Base-by-base conservation (phyloP, 2,797 vertebrate genomes). In the Numenius phaeopus region DNA sequence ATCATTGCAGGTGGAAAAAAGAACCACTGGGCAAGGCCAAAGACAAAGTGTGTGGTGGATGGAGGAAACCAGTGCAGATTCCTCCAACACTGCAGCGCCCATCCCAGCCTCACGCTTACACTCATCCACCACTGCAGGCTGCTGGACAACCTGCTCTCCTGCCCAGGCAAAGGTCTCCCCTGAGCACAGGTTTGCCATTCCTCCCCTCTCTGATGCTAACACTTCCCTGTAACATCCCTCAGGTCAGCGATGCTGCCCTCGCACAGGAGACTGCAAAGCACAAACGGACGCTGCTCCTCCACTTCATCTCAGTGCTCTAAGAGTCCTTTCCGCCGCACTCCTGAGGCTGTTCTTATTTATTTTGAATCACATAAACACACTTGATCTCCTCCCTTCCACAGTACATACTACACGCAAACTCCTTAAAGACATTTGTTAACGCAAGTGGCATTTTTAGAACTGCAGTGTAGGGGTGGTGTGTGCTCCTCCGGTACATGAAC, bases 391-490 rank as follows among this genome's bases (percentile, higher is more conserved):
- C 82, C 91, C 84, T 91, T 76, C 79, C 87, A 30, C 85, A 46
- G 77, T 34, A 40, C 84, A 83, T 29, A 34, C 91, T 95, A 88
- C 69, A 79, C 62, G 90, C 91, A 94, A 97, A 97, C 87, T 91
- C 34, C 62, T 95, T 72, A 39, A 94, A 97, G 95, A 96, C 21
- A 27, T 96, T 91, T 97, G 94, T 95, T 97, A 97, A 95, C 5
- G 50, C 93, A 92, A 98, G 82, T 90, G 94, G 87, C 96, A 91
- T 95, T 94, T 97, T 81, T 94, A 95, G 97, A 97, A 95, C 92
- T 46, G 24, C 93, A 69, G 70, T 94, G 89, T 71, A 95, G 83
- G 92, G 96, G 96, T 37, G 42, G 65, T 97, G 90, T 95, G 92
- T 69, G 73, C 94, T 97, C 76, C 93, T 96, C 89, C 92, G 71